Base-by-base conservation (phyloP, 2,888 invertebrate genomes). In the Bombyx huttoni region DNA sequence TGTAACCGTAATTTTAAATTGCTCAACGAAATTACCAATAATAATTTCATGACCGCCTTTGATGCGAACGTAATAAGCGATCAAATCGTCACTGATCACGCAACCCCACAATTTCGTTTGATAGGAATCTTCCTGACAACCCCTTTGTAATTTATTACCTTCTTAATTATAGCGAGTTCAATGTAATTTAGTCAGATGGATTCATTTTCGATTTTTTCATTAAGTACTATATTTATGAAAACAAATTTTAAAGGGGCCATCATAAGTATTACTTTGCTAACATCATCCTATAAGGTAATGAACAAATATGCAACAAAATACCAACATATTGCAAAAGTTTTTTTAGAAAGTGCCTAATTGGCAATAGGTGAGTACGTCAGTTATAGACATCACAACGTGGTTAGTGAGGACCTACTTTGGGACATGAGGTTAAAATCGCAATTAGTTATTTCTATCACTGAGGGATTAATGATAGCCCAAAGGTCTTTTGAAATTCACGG, bases 41-140 rank as follows among this genome's bases (percentile, higher is more conserved):
- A 40, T 40, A 40, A 40, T 40, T 10, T 40, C 9, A 40, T 40
- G 12, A 40, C 8, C 6, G 40, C 12, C 40, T 40, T 40, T 40
- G 40, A 40, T 40, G 40, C 40, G 40, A 40, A 40, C 40, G 40
- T 40, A 40, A 40, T 40, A 51, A 46, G n/a, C 52, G 40, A 52
- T 51, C 48, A 53, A 52, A 55, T 53, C 52, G 54, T 14, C 47
- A 49, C 46, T 53, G 49, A 56, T 55, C 49, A 53, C 50, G 49
- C 54, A 51, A 49, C 53, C 48, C 14, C 53, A 50, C 40, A 45
- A 55, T 54, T 52, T 49, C 47, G 50, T 51, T 52, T n/a, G 52
- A 54, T 53, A n/a, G 49, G n/a, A 48, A 33, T 47, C 34, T 12
- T 10, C 13, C 46, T 47, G 40, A 34, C 13, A 49, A 54, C 45